phyloP scores from a whole-genome alignment of 1,140 invertebrate genomes.

The Samia ricini region DNA sequence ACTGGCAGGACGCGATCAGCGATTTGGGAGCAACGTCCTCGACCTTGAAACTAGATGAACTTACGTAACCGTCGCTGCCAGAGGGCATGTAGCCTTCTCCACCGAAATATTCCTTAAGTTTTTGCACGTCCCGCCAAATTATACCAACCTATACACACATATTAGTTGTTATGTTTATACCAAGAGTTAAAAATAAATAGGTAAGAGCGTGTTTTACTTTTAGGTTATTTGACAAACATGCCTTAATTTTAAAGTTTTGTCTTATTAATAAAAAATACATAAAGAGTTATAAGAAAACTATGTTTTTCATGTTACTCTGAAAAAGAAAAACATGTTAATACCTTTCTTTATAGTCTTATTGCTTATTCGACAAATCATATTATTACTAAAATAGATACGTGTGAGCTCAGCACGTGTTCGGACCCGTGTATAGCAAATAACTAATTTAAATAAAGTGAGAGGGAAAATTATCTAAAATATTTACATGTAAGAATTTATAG shows the following conservation, averaged over 20 bases:
- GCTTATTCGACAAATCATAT: not conserved
- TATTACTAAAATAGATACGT: not conserved
- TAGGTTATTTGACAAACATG: not conserved
- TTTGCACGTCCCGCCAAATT: conserved; percentile 59
- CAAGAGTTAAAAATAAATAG: not conserved
- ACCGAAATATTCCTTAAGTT: conserved; percentile 67
- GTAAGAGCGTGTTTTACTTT: not conserved
- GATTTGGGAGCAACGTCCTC: conserved; percentile 74
- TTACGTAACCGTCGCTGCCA: conserved; percentile 60
- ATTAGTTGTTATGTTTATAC: not conserved
- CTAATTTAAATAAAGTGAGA: not conserved
- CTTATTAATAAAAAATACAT: too few relatives aligned
- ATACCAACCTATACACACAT: conserved; percentile 18
- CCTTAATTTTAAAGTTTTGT: too few relatives aligned
- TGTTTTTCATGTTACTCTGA: too few relatives aligned
- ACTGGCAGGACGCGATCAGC: conserved; percentile 68
- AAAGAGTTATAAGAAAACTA: too few relatives aligned
- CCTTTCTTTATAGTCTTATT: too few relatives aligned
- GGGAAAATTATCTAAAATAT: too few relatives aligned
- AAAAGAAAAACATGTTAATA: too few relatives aligned
- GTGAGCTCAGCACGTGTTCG: not conserved
- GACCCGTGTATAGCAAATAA: not conserved
- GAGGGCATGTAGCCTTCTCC: conserved; percentile 54
- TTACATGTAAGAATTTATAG: too few relatives aligned
- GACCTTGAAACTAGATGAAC: conserved; percentile 74